Conservation (phyloP, 2,797 vertebrate genomes). For the Synaphobranchus kaupii region DNA sequence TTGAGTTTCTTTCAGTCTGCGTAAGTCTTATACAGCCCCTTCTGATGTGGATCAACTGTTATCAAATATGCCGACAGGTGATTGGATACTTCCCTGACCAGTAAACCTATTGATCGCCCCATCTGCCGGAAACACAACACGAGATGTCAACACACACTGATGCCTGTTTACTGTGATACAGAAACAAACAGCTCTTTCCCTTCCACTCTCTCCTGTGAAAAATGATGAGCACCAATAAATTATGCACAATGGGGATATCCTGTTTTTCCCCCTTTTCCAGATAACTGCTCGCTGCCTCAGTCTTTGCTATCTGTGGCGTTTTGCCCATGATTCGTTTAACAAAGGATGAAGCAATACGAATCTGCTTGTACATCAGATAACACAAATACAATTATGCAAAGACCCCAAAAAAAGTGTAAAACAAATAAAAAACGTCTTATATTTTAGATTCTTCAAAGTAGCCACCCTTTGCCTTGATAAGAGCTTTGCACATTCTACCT, state of each 20-base stretch:
- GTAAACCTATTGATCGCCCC: constrained; percentile 31
- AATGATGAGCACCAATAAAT: constrained; percentile 48
- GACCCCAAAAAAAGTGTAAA: too few relatives aligned
- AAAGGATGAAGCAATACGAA: constrained; percentile 70
- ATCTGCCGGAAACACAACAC: not conserved
- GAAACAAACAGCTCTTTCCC: constrained; percentile 12
- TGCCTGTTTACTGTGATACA: not conserved
- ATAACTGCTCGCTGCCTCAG: constrained; percentile 70
- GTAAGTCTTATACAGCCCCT: not conserved
- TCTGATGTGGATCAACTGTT: not conserved
- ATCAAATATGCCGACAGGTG: not conserved
- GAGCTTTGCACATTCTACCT: too few relatives aligned
- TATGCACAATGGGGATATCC: constrained; percentile 75
- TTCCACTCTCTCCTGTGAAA: constrained; percentile 35
- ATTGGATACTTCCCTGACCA: constrained; percentile 28
- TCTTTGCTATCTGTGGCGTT: constrained; percentile 69
- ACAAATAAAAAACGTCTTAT: too few relatives aligned
- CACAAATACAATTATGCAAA: too few relatives aligned
- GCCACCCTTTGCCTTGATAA: too few relatives aligned
- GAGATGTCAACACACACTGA: not conserved
- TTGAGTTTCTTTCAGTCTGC: not conserved
- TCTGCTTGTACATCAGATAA: too few relatives aligned
- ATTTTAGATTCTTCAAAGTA: too few relatives aligned
- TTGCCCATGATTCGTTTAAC: constrained; percentile 73
- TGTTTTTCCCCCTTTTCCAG: constrained; percentile 71